phyloP scores from a whole-genome alignment of 2,888 invertebrate species.

The Cyaniris semiargus region DNA sequence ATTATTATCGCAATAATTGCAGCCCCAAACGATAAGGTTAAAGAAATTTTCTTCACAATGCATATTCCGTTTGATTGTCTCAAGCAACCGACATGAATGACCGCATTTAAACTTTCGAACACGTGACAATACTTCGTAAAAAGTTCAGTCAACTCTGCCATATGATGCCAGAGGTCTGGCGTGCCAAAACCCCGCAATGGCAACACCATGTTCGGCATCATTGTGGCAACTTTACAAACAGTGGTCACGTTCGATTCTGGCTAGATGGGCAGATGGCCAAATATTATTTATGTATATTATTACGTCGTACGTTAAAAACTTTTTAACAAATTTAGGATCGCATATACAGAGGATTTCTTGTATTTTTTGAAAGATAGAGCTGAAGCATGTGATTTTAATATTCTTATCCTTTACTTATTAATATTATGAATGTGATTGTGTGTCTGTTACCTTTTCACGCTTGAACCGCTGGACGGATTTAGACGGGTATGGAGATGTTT shows the following conservation, averaged over 20 bases:
- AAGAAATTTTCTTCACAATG: neutral
- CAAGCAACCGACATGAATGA: neutral
- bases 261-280: conserved; percentile 43
- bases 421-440: too few relatives aligned
- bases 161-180: conserved; percentile 24
- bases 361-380: neutral
- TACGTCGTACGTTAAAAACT: conserved; percentile 35
- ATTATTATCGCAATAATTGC: too few relatives aligned
- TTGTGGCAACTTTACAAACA: conserved; percentile 38
- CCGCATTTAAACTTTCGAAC: conserved; percentile 12
- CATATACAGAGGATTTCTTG: neutral
- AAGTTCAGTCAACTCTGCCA: conserved; percentile 29
- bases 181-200: conserved; percentile 33
- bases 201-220: conserved; percentile 40
- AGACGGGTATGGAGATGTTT: too few relatives aligned
- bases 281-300: conserved; percentile 40
- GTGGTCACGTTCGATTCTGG: conserved; percentile 39
- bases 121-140: conserved; percentile 30
- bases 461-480: too few relatives aligned
- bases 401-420: too few relatives aligned
- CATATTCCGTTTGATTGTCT: neutral
- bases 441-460: too few relatives aligned
- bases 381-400: neutral
- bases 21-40: neutral
- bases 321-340: conserved; percentile 13